Percentiles rank a stretch among this genome's conserved stretches.
Conservation (phyloP, 2,113 vertebrate species). For the Colius striatus region DNA sequence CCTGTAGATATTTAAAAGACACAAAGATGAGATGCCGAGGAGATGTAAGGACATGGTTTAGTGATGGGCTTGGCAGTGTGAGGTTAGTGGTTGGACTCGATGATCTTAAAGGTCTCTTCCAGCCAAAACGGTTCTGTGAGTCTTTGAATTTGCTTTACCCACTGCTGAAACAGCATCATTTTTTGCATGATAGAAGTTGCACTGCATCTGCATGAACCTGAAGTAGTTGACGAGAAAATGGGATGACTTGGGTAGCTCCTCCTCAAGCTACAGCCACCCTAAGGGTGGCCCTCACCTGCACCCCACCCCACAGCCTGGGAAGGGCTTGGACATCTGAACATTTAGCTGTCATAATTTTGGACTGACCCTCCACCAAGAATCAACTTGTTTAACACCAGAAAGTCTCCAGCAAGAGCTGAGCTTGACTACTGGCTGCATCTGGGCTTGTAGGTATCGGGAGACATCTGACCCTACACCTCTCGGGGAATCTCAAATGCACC, state of each 20-base stretch:
- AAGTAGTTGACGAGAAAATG: background rate
- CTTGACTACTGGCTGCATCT: fast-evolving
- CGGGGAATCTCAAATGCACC: background rate
- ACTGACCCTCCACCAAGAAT: no score
- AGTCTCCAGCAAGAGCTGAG: background rate
- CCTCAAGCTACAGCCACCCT: background rate
- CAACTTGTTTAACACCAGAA: fast-evolving
- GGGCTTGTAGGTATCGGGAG: background rate
- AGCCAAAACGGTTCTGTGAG: no score
- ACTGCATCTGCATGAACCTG: background rate
- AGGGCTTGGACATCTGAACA: background rate
- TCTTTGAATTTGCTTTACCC: background rate
- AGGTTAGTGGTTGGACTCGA: no score
- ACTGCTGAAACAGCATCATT: background rate
- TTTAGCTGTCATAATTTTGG: background rate
- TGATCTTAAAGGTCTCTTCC: no score
- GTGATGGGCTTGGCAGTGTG: no score
- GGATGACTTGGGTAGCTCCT: background rate
- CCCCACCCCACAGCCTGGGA: background rate
- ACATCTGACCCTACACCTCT: background rate
- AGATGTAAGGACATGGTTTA: no score
- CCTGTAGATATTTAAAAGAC: no score
- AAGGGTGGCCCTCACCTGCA: fast-evolving
- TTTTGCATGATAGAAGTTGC: background rate
- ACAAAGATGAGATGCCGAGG: no score